Percentiles rank a stretch among this genome's conserved stretches.
phyloP scores from a whole-genome alignment of 2,888 invertebrate genomes.

The Tenthredo amoena region DNA sequence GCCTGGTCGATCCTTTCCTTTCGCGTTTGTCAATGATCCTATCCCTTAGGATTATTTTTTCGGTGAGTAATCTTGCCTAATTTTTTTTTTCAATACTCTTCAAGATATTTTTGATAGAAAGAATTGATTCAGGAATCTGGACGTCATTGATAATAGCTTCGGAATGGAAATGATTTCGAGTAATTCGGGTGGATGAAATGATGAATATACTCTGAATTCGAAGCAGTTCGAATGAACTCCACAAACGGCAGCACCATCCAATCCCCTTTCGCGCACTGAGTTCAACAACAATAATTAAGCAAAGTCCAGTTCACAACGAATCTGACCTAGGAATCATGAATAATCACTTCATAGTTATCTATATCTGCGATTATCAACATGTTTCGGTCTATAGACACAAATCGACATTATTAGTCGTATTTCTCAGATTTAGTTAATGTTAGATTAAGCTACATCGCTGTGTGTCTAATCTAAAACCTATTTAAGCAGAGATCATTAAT shows the following conservation, averaged over 20 bases:
- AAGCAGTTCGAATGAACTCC: neutral
- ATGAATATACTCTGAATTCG: neutral
- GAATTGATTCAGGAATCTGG: neutral
- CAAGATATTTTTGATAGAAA: neutral
- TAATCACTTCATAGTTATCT: too few relatives aligned
- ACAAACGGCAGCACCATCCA: neutral
- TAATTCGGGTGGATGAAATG: neutral
- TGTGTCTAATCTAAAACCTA: too few relatives aligned
- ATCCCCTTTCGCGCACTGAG: neutral
- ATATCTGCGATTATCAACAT: too few relatives aligned
- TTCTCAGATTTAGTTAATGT: too few relatives aligned
- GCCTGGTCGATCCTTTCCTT: neutral
- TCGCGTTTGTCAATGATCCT: neutral
- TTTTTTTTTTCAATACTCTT: neutral
- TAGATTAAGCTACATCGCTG: too few relatives aligned
- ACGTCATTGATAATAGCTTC: neutral
- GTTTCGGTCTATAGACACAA: too few relatives aligned
- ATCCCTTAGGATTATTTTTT: too few relatives aligned
- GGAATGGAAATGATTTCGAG: neutral
- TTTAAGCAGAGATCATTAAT: too few relatives aligned
- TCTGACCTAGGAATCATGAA: neutral
- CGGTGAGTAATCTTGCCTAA: neutral
- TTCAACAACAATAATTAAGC: neutral
- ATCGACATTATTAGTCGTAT: too few relatives aligned
- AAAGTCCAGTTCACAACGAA: neutral